Percentiles rank a stretch among this genome's conserved stretches.
phyloP scores from a whole-genome alignment of 1,140 invertebrate genomes.

The Psix sp. region DNA sequence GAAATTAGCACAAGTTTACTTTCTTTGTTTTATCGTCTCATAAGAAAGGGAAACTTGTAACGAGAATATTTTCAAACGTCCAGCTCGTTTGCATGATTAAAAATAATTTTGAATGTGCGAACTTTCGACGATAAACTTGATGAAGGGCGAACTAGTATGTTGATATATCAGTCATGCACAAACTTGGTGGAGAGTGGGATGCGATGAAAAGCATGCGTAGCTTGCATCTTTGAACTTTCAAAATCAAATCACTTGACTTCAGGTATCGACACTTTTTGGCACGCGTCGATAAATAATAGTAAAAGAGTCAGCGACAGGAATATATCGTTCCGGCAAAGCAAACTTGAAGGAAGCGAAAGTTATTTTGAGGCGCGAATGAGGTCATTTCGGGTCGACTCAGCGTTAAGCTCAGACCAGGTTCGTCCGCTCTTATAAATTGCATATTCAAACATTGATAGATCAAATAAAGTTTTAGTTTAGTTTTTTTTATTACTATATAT shows the following conservation, averaged over 20 bases:
- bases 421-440: slow-evolving; percentile 44
- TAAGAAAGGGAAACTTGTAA: too few relatives aligned
- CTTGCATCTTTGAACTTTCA: slow-evolving; percentile 36
- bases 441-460: neutral
- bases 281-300: slow-evolving; percentile 52
- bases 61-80: too few relatives aligned
- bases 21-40: too few relatives aligned
- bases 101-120: too few relatives aligned
- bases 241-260: slow-evolving; percentile 20
- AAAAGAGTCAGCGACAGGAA: slow-evolving; percentile 53
- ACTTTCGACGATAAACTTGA: too few relatives aligned
- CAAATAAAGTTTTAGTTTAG: too few relatives aligned
- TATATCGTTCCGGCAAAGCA: slow-evolving; percentile 45
- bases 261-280: slow-evolving; percentile 44
- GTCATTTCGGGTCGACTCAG: slow-evolving; percentile 64
- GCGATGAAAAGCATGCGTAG: neutral
- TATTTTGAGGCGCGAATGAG: slow-evolving; percentile 68
- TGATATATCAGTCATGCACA: neutral
- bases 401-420: slow-evolving; percentile 40
- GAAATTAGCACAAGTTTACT: too few relatives aligned
- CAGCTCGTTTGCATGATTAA: too few relatives aligned
- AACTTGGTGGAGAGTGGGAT: too few relatives aligned
- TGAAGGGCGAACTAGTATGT: neutral
- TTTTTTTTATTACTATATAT: too few relatives aligned
- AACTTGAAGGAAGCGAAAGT: slow-evolving; percentile 58